Conservation (phyloP, 2,888 invertebrate genomes). For the Drosophila siamana region DNA sequence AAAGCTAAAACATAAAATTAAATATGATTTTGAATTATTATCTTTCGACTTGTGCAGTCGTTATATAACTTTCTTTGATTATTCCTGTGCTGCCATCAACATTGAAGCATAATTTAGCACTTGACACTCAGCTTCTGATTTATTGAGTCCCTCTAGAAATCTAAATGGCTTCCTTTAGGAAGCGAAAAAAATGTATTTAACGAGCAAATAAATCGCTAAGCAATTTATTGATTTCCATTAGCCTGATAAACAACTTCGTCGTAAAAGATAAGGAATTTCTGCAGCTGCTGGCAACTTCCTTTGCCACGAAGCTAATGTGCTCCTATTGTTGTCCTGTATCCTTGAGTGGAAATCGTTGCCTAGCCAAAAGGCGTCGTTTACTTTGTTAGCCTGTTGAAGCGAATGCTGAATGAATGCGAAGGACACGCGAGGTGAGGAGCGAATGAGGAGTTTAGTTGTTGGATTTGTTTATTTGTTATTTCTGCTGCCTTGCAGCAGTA, state of each 20-base stretch:
- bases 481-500: constrained; percentile 19
- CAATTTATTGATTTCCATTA: not conserved
- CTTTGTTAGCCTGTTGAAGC: constrained; percentile 51
- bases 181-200: no score
- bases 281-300: not conserved
- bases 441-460: constrained; percentile 30
- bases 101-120: no score
- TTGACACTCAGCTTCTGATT: no score
- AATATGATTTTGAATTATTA: no score
- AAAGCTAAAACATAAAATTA: no score
- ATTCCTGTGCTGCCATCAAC: no score
- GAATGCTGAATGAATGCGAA: constrained; percentile 39
- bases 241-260: not conserved
- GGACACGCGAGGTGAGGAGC: not conserved
- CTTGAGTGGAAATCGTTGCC: constrained; percentile 20
- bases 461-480: constrained; percentile 64
- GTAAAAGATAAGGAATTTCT: not conserved
- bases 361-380: constrained; percentile 33
- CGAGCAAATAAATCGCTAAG: no score
- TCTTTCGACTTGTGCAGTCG: no score
- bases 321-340: not conserved
- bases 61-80: no score
- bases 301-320: constrained; percentile 18
- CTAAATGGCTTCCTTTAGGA: no score
- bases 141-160: no score